Evolutionary conservation across 1,140 invertebrate genomes (phyloP), one percentile per base, ranked within the genome.

Genomic region (Brachionus asplanchnoidis): DNA sequence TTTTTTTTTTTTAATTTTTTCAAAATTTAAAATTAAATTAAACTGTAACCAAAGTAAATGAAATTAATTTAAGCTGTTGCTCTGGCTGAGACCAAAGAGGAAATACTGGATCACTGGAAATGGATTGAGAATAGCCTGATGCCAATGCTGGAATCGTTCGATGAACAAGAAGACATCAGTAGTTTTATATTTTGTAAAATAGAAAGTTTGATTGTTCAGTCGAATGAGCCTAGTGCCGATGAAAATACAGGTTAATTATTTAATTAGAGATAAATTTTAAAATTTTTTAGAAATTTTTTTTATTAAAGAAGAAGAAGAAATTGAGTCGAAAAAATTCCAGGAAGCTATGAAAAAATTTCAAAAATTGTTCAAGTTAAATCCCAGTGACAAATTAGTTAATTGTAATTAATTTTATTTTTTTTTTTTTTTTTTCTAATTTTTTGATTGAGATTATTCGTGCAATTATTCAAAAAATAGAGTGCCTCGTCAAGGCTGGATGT

Each of bases 381-480:
- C 93, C 87, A 95, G 97, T 88, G 97, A 98, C 88, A 98, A 95
- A 90, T 91, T 99, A 82, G 96, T 99, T 2, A 98, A 96, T 91
- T 97, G 96, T 93, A 95, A 94, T 95, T 95, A 26, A 26, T 53
- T 23, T 65, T 11, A 3, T 73, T 12, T 79, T 65, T 28, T 40
- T n/a, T 17, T 44, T 85, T 36, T 80, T 84, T 85, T 84, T 36
- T 53, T 70, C 28, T 66, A 65, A 86, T 85, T 26, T 36, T 44
- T 50, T 84, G 85, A 78, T 86, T 87, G 73, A 92, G 89, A 92
- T 87, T 92, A 91, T 86, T 91, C 90, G 88, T 93, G 89, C 88
- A 97, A 95, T 88, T 97, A 95, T 88, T 95, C 95, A 93, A 96
- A 96, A 90, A 93, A 94, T 28, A 93, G 93, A 88, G 91, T 98